A percentile compares a stretch with the other conserved stretches of the same genome.
These are phyloP conservation scores for Marasmarcha lunaedactyla DNA, from an alignment of 2,888 invertebrate genomes.

Conservation along the genomic window DNA sequence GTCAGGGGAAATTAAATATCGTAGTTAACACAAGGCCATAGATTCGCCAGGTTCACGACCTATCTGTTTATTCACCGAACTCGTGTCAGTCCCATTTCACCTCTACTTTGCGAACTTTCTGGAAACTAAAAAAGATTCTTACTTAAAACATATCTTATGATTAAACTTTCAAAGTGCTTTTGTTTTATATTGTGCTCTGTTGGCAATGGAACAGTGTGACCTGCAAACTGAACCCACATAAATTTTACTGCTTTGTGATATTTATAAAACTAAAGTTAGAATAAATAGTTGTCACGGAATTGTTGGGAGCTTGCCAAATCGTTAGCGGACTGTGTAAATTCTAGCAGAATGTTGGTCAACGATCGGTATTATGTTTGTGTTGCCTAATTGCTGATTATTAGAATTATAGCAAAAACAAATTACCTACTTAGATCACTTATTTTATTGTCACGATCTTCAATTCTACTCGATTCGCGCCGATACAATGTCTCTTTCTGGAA, in stretches of 20 bases:
- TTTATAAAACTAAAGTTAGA: constrained; percentile 40
- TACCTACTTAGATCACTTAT: too few species aligned
- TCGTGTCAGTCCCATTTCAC: constrained; percentile 24
- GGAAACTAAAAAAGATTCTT: too few species aligned
- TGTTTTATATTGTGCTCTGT: constrained; percentile 3
- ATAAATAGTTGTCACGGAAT: constrained; percentile 52
- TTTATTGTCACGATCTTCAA: too few species aligned
- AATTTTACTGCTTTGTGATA: constrained; percentile 32
- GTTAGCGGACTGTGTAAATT: constrained; percentile 48
- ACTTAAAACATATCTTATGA: too few species aligned
- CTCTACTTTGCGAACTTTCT: too few species aligned
- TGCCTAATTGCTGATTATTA: constrained; percentile 8
- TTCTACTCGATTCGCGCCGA: too few species aligned
- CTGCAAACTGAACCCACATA: constrained; percentile 24
- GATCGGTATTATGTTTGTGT: constrained; percentile 47
- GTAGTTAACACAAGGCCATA: constrained; percentile 57
- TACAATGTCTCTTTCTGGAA: too few species aligned
- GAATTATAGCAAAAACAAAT: too few species aligned
- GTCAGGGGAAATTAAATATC: too few species aligned
- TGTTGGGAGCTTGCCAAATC: constrained; percentile 52
- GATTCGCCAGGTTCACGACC: constrained; percentile 41
- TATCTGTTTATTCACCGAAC: constrained; percentile 37
- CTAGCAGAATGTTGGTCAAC: constrained; percentile 53
- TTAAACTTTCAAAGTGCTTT: too few species aligned
- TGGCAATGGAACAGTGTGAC: constrained; percentile 21